phyloP scores from a whole-genome alignment of 2,797 vertebrate species.

The Limnodromus scolopaceus region DNA sequence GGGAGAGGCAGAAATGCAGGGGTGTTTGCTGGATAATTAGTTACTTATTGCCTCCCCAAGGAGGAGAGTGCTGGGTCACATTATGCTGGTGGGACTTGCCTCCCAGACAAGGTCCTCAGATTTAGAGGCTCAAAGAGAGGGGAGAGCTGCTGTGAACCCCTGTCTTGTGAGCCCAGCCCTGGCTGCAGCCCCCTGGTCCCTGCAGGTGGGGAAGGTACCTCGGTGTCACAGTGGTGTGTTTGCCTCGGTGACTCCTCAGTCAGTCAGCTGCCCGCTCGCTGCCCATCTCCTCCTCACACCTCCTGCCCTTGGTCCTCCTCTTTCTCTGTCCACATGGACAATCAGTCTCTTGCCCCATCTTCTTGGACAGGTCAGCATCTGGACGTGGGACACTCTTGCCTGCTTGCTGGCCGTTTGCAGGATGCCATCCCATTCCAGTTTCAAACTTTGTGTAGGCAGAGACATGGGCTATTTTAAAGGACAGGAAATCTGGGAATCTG shows the following conservation, averaged over 20 bases:
- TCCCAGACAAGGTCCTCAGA: not conserved
- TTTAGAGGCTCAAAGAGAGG: not conserved
- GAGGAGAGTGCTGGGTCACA: not conserved
- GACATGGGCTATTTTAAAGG: not conserved
- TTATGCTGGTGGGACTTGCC: fast-evolving
- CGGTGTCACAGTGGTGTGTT: fast-evolving
- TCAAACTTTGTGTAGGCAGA: not conserved
- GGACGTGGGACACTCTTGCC: not conserved
- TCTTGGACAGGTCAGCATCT: not conserved
- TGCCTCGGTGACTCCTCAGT: not conserved
- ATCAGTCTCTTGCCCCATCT: not conserved
- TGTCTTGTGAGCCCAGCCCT: not conserved
- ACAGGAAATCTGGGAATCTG: not conserved
- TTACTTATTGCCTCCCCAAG: fast-evolving
- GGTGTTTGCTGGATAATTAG: not conserved
- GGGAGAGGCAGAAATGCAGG: not conserved
- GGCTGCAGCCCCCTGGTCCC: not conserved
- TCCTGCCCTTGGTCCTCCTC: not conserved
- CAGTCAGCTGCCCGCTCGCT: not conserved
- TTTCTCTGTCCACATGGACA: not conserved
- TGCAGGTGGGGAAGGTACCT: not conserved
- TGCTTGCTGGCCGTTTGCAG: not conserved
- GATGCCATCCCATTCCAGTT: not conserved
- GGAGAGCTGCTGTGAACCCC: not conserved
- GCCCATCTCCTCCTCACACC: not conserved